Evolutionary conservation across 2,888 invertebrate genomes (phyloP).

Genomic region (Drosophila kambysellisi): DNA sequence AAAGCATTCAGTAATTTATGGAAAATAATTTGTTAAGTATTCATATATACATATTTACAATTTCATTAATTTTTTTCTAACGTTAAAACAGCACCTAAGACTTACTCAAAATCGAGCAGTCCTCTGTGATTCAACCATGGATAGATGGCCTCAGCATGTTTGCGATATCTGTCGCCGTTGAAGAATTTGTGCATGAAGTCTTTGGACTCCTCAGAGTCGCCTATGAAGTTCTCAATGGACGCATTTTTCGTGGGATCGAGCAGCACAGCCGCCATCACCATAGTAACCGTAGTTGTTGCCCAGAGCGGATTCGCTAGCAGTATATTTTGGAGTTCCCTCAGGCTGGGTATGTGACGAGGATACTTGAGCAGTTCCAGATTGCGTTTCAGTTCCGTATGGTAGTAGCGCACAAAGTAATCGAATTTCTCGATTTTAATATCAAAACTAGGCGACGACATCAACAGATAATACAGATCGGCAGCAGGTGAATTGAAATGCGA

Average conservation of each 20-base stretch:
- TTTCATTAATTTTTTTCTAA: neutral
- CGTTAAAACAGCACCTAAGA: neutral
- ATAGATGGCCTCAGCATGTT: conserved; percentile 65
- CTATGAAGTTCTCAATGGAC: conserved; percentile 55
- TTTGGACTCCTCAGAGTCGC: conserved; percentile 25
- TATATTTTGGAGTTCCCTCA: conserved; percentile 43
- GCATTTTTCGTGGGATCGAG: conserved; percentile 69
- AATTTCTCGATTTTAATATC: conserved; percentile 81
- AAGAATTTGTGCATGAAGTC: conserved; percentile 47
- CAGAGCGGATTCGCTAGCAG: conserved; percentile 19
- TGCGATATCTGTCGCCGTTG: conserved; percentile 54
- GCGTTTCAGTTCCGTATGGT: conserved; percentile 70
- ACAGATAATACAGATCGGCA: conserved; percentile 73
- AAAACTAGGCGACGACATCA: conserved; percentile 76
- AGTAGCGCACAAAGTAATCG: conserved; percentile 81
- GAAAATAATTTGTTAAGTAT: neutral
- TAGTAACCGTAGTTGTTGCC: conserved; percentile 45
- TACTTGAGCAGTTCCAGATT: conserved; percentile 70
- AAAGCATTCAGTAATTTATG: neutral
- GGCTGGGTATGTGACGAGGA: conserved; percentile 61
- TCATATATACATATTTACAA: neutral
- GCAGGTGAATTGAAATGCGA: conserved; percentile 74
- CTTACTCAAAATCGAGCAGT: conserved; percentile 50
- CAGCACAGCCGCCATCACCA: conserved; percentile 56
- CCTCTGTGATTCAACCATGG: conserved; percentile 74